Evolutionary conservation across 2,113 vertebrate genomes (phyloP).

Genomic region (Melanerpes aurifrons): DNA sequence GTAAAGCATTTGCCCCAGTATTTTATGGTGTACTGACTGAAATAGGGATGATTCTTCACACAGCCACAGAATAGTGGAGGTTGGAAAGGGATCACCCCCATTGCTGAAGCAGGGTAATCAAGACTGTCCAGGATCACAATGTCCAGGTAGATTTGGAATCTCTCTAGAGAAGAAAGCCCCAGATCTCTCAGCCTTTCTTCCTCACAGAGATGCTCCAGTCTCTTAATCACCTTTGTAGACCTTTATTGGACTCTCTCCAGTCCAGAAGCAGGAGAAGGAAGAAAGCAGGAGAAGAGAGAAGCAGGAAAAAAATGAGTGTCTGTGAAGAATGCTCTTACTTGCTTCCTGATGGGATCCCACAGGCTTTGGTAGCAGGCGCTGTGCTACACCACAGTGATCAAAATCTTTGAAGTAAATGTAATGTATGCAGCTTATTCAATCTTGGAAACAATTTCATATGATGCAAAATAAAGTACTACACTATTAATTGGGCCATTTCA

Average conservation of each 20-base stretch:
- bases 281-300: not conserved
- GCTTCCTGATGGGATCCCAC: not conserved
- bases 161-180: too few species aligned
- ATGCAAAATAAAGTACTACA: not conserved
- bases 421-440: not conserved
- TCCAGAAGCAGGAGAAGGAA: too few species aligned
- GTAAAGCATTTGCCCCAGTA: not conserved
- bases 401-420: not conserved
- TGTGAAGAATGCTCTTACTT: not conserved
- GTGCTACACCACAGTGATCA: not conserved
- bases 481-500: not conserved
- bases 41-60: not conserved
- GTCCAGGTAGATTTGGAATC: too few species aligned
- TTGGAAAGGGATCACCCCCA: too few species aligned
- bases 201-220: too few species aligned
- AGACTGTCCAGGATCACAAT: too few species aligned
- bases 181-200: too few species aligned
- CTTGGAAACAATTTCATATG: not conserved
- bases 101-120: too few species aligned
- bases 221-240: too few species aligned
- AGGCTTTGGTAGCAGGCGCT: not conserved
- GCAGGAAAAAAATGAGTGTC: not conserved
- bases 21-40: not conserved
- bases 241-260: too few species aligned
- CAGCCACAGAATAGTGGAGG: too few species aligned